Conservation (phyloP, 2,797 vertebrate genomes). For the Coccyzus lansbergi region DNA sequence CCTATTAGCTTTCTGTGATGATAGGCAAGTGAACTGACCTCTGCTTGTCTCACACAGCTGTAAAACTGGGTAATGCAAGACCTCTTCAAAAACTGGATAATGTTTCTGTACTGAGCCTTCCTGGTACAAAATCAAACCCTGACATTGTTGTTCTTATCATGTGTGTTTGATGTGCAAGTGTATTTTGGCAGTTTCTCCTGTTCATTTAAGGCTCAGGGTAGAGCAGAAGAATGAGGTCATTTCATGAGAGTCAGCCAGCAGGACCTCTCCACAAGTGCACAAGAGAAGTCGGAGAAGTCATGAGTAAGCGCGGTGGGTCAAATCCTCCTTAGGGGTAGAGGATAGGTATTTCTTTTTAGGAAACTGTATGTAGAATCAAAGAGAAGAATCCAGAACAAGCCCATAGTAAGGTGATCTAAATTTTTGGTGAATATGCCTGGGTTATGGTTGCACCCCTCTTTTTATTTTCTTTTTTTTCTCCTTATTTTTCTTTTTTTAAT, state of each 20-base stretch:
- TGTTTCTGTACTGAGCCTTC: neutral
- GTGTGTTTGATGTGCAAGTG: neutral
- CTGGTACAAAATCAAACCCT: neutral
- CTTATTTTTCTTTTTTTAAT: neutral
- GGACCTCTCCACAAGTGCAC: neutral
- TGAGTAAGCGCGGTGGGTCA: neutral
- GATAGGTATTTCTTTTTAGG: neutral
- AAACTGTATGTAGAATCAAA: neutral
- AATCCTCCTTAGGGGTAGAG: neutral
- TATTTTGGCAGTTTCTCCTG: neutral
- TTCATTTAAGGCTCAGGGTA: neutral
- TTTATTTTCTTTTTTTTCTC: neutral
- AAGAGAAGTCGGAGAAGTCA: neutral
- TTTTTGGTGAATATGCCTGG: neutral
- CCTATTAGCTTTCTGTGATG: neutral
- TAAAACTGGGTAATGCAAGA: neutral
- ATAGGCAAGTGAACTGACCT: neutral
- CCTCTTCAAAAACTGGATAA: neutral
- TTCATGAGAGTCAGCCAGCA: accelerated
- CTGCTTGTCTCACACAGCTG: neutral
- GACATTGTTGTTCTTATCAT: neutral
- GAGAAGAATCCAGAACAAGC: neutral
- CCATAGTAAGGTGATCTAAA: neutral
- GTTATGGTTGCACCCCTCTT: neutral
- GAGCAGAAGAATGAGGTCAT: neutral